Base-by-base conservation (phyloP, 2,888 invertebrate species). In the Xylota segnis region DNA sequence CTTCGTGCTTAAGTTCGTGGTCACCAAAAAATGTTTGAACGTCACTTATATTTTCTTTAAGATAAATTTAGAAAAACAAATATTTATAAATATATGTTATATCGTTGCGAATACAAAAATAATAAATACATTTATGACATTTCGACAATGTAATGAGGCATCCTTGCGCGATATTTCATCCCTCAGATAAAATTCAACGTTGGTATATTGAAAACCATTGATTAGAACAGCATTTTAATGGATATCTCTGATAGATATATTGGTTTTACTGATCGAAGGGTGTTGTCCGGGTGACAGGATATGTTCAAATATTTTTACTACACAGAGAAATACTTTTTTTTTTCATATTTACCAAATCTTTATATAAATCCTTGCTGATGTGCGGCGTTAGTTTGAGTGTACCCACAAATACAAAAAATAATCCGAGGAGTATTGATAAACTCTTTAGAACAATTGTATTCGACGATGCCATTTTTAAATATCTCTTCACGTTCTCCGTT, bases 401-500 rank as follows among this genome's bases (percentile, higher is more conserved):
- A 79, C 98, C 98, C 88, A 98, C 97, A 92, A 98, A 98, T 90
- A 98, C 95, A 92, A 98, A 98, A 93, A 98, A 98, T 89, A 98
- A 93, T 84, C 98, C 98, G 91, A 98, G 93, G 68, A 98, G 95
- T 89, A 98, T 94, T 65, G 98, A 98, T 89, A 98, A 94, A 91
- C 98, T 97, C 93, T 96, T 97, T 87, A 98, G 93, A 89, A 98
- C 98, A 90, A 98, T 95, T 88, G 97, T 95, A 88, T 92, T 92
- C 66, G 92, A 92, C 87, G 92, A 89, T 88, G 91, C 90, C 91
- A 91, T 91, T 89, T 89, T 91, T 47, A 86, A 61, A 82, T 58
- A 82, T 72, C 47, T 82, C 52, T 77, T 77, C 14, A 82, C 66
- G 71, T 77, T 82, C 71, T 86, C 86, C 86, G 83, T 58, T 65